phyloP scores from a whole-genome alignment of 2,888 invertebrate species.

The Polymixis lichenea region DNA sequence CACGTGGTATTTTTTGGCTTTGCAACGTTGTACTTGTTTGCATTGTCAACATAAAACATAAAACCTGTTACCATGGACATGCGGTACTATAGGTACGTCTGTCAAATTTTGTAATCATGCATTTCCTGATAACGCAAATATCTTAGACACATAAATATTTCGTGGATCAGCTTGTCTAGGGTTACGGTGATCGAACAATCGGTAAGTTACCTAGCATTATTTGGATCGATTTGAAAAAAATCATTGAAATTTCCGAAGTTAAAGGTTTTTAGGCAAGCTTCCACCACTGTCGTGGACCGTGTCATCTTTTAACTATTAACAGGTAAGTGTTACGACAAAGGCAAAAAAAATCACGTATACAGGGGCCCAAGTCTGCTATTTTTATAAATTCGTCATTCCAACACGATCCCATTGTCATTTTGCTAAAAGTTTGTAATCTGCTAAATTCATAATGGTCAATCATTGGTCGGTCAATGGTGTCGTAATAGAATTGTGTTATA shows the following conservation, averaged over 20 bases:
- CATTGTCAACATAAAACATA: neutral
- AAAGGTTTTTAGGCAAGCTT: neutral
- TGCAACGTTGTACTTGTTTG: too few relatives aligned
- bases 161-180: neutral
- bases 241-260: neutral
- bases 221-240: neutral
- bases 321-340: neutral
- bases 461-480: too few relatives aligned
- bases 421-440: too few relatives aligned
- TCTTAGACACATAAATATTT: neutral
- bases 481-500: too few relatives aligned
- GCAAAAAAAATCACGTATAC: too few relatives aligned
- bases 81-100: neutral
- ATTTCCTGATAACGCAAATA: neutral
- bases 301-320: neutral
- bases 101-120: neutral
- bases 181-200: neutral
- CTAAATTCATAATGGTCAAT: too few relatives aligned
- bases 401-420: too few relatives aligned
- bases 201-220: neutral
- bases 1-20: too few relatives aligned
- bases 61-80: neutral
- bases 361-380: too few relatives aligned
- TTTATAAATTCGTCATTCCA: too few relatives aligned
- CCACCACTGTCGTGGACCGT: too few relatives aligned